A percentile compares a stretch with the other conserved stretches of the same genome.
These are phyloP conservation scores for Sandelia bainsii DNA, from an alignment of 2,797 vertebrate species.

Conservation along the genomic window DNA sequence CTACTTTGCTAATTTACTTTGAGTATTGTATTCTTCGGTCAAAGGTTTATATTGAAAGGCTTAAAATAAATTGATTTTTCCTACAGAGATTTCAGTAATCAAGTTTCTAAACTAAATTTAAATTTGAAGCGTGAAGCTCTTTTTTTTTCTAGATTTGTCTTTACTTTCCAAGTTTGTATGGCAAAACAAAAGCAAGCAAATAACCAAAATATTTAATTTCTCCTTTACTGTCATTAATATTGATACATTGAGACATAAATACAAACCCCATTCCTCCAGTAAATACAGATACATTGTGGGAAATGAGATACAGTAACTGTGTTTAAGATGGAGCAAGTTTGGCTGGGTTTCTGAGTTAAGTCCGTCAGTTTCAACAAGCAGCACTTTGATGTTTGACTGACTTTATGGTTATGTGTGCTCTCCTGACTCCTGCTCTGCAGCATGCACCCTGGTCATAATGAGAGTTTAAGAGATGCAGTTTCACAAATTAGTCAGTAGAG, in stretches of 20 bases:
- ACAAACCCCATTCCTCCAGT: slow-evolving; percentile 11
- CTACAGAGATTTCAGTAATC: background rate
- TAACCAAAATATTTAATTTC: too few relatives aligned
- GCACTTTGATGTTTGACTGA: slow-evolving; percentile 15
- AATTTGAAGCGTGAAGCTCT: slow-evolving; percentile 16
- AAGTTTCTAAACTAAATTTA: slow-evolving; percentile 15
- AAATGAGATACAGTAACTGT: background rate
- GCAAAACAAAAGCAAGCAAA: too few relatives aligned
- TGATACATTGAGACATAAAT: slow-evolving; percentile 3
- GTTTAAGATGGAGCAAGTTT: slow-evolving; percentile 7
- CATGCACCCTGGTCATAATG: slow-evolving; percentile 15
- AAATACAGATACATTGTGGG: slow-evolving; percentile 14
- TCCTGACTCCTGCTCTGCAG: slow-evolving; percentile 47
- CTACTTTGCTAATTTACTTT: background rate
- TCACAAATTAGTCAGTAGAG: slow-evolving; percentile 69
- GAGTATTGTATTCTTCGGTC: background rate
- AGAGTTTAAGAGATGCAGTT: slow-evolving; percentile 56
- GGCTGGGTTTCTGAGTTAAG: slow-evolving; percentile 24
- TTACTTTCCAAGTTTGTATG: too few relatives aligned
- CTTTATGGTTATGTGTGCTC: slow-evolving; percentile 10
- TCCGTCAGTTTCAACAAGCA: slow-evolving; percentile 24
- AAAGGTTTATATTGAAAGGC: slow-evolving; percentile 2
- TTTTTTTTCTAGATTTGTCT: background rate
- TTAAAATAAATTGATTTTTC: too few relatives aligned
- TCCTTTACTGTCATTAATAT: background rate